Evolutionary conservation across 2,113 vertebrate species (phyloP).

Genomic region (Holacanthus passer): DNA sequence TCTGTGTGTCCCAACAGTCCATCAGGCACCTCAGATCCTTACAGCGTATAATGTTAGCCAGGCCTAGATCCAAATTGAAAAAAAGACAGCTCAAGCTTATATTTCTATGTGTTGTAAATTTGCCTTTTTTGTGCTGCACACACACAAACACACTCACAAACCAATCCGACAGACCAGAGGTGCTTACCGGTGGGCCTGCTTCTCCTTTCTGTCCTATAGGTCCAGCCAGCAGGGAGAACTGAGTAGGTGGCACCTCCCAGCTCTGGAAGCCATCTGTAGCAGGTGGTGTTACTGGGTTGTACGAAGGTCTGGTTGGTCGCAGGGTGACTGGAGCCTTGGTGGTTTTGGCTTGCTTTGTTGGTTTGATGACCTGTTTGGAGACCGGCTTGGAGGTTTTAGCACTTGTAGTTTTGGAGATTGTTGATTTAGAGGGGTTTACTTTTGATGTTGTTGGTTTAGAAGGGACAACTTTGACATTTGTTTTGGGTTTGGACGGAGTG

Average conservation of each 20-base stretch:
- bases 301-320: constrained; percentile 68
- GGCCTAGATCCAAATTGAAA: background rate
- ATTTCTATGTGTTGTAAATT: constrained; percentile 8
- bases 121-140: background rate
- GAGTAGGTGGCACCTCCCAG: constrained; percentile 87
- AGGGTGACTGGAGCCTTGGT: constrained; percentile 66
- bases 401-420: constrained; percentile 63
- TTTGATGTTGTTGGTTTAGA: constrained; percentile 67
- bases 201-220: constrained; percentile 91
- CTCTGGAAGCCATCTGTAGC: constrained; percentile 85
- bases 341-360: constrained; percentile 66
- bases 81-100: too few species aligned
- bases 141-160: background rate
- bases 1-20: background rate
- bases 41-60: background rate
- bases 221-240: constrained; percentile 86
- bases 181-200: constrained; percentile 87
- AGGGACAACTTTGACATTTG: constrained; percentile 61
- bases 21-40: background rate
- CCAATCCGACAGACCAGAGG: background rate
- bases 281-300: constrained; percentile 80
- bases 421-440: constrained; percentile 67
- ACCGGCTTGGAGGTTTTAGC: constrained; percentile 61
- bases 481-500: constrained; percentile 66
- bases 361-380: constrained; percentile 66